Conservation (phyloP, 2,888 invertebrate genomes). For the Baccha elongata region DNA sequence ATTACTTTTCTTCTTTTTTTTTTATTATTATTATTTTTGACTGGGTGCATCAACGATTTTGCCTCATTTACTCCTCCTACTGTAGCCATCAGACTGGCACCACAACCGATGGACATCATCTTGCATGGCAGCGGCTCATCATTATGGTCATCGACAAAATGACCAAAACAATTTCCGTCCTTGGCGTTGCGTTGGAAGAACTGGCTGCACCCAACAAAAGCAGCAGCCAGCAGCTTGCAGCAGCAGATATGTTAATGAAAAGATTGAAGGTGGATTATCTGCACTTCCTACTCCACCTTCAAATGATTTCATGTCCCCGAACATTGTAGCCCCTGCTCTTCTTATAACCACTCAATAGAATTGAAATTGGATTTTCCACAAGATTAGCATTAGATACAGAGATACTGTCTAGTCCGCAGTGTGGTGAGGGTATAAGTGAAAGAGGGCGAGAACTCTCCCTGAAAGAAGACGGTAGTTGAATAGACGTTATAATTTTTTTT, state of each 20-base stretch:
- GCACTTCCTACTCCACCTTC: conserved; percentile 69
- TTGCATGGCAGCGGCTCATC: conserved; percentile 48
- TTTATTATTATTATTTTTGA: conserved; percentile 17
- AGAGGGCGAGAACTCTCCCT: conserved; percentile 24
- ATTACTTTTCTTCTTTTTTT: conserved; percentile 52
- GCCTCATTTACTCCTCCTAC: conserved; percentile 70
- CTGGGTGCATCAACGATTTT: conserved; percentile 47
- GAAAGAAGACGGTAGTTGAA: conserved; percentile 53
- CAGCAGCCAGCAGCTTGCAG: conserved; percentile 8
- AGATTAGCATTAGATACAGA: conserved; percentile 71
- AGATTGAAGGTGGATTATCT: conserved; percentile 73
- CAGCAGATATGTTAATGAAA: conserved; percentile 71
- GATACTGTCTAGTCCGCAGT: background rate
- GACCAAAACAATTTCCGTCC: background rate
- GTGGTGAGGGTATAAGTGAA: no score
- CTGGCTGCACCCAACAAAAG: background rate
- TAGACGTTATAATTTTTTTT: conserved; percentile 66
- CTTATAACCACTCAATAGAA: conserved; percentile 56
- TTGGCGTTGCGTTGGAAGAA: background rate
- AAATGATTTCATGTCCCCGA: background rate
- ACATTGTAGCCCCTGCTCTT: conserved; percentile 2
- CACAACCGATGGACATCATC: conserved; percentile 43
- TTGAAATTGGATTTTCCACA: conserved; percentile 69
- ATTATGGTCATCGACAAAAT: conserved; percentile 37
- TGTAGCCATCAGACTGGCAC: conserved; percentile 41